Conservation (phyloP, 2,888 invertebrate species). For the Diadegma fenestrale region DNA sequence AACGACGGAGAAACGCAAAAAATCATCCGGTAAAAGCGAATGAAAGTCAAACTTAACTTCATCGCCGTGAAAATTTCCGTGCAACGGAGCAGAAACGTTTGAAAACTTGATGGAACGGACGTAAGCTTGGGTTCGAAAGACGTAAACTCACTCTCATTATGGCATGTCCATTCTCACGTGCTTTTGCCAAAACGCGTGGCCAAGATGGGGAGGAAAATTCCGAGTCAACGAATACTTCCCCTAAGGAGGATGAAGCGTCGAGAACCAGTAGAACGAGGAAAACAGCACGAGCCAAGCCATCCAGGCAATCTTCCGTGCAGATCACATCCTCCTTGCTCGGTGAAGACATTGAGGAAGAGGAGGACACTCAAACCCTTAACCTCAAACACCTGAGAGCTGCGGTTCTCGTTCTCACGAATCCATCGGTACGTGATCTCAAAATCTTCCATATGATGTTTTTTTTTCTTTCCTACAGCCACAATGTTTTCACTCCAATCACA, state of each 20-base stretch:
- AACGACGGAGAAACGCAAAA: neutral
- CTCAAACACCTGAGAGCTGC: constrained; percentile 93
- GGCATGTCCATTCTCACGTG: constrained; percentile 83
- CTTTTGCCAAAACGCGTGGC: constrained; percentile 66
- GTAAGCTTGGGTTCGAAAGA: constrained; percentile 17
- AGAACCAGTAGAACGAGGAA: constrained; percentile 61
- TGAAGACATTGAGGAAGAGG: constrained; percentile 87
- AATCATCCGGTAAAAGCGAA: neutral
- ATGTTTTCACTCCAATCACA: neutral
- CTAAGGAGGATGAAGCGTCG: constrained; percentile 54
- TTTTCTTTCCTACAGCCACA: neutral
- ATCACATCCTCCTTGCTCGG: constrained; percentile 85
- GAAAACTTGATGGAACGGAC: constrained; percentile 44
- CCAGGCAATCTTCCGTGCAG: constrained; percentile 89
- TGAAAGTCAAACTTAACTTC: constrained; percentile 5
- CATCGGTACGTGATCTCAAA: constrained; percentile 87
- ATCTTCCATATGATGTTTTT: constrained; percentile 1
- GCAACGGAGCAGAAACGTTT: neutral
- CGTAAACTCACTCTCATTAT: constrained; percentile 71
- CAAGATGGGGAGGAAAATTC: constrained; percentile 71
- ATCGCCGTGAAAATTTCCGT: neutral
- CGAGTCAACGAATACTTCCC: constrained; percentile 50
- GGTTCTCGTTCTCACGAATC: constrained; percentile 92
- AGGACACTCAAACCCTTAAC: constrained; percentile 89
- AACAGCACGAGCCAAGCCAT: constrained; percentile 80